Evolutionary conservation across 2,113 vertebrate genomes (phyloP).

Genomic region (Blennius ocellaris): DNA sequence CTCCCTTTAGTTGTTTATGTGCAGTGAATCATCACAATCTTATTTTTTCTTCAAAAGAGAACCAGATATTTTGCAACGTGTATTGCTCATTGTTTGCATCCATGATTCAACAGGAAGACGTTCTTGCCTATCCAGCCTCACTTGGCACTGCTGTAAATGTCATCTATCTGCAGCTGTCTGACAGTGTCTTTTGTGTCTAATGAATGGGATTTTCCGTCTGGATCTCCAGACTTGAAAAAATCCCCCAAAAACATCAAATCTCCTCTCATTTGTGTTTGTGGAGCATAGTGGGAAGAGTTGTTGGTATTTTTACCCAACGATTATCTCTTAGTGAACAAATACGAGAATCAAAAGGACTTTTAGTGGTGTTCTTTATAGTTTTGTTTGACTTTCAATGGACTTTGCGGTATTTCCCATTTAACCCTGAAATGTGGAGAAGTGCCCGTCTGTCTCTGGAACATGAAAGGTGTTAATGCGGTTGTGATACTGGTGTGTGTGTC

Average conservation of each 20-base stretch:
- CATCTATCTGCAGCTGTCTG: conserved; percentile 33
- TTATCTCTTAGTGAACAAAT: conserved; percentile 3
- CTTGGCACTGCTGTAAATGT: conserved; percentile 19
- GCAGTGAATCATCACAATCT: background rate
- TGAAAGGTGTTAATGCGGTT: conserved; percentile 40
- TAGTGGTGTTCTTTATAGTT: background rate
- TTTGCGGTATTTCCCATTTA: conserved; percentile 15
- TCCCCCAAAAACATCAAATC: background rate
- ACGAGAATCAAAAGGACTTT: no score
- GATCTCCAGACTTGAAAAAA: background rate
- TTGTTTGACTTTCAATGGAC: conserved; percentile 31
- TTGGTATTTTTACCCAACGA: conserved; percentile 8
- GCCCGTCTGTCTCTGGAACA: conserved; percentile 1
- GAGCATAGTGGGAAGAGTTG: background rate
- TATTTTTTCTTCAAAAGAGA: background rate
- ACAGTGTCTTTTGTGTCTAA: conserved; percentile 10
- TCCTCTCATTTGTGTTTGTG: conserved; percentile 8
- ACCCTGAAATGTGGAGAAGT: conserved; percentile 15
- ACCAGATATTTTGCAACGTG: background rate
- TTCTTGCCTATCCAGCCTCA: background rate
- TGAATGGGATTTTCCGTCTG: conserved; percentile 8
- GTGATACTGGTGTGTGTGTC: background rate
- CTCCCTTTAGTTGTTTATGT: background rate
- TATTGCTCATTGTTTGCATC: conserved; percentile 1
- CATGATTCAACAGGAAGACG: conserved; percentile 22